Evolutionary conservation across 2,797 vertebrate genomes (phyloP), one percentile per base, ranked within the genome.

Genomic region (Valencia hispanica): DNA sequence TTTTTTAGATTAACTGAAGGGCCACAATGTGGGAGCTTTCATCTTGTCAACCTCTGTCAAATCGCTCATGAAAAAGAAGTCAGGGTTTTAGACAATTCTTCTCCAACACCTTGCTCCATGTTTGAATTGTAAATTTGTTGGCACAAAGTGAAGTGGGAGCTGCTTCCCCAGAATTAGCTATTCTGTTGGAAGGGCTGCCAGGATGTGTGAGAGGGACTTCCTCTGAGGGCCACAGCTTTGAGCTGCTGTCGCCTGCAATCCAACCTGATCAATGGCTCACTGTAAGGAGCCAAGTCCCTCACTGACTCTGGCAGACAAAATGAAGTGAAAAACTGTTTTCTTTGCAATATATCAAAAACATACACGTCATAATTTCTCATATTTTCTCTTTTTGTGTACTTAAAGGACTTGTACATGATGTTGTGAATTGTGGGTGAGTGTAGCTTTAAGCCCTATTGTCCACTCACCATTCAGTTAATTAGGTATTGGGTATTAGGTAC

Each of bases 61-160:
- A 88, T 84, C 80, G 86, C 65, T 80, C 61, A 22, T 72, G 87
- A 82, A 59, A 83, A 88, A 85, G 84, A 91, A 93, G 92, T 89
- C 89, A 93, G 87, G 92, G 91, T 81, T 91, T 94, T 94, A 86
- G 85, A 94, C 90, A 87, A 86, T 91, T 85, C 84, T 83, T 86
- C 89, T 87, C 89, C 88, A 91, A 90, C 92, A 93, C 91, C 89
- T 90, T 78, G 83, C 87, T 86, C 91, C 86, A 72, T 92, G 93
- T 94, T 95, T 95, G 94, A 95, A 94, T 95, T 95, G 94, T 94
- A 95, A 94, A 96, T 96, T 80, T 93, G 87, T 91, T 94, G 93
- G 94, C 93, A 92, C 79, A 66, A 85, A 86, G 86, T 88, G 90
- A 88, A 84, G 82, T 84, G 80, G 80, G 86, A 92, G 91, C 92